Conservation (phyloP, 2,797 vertebrate genomes). For the Trachurus trachurus region DNA sequence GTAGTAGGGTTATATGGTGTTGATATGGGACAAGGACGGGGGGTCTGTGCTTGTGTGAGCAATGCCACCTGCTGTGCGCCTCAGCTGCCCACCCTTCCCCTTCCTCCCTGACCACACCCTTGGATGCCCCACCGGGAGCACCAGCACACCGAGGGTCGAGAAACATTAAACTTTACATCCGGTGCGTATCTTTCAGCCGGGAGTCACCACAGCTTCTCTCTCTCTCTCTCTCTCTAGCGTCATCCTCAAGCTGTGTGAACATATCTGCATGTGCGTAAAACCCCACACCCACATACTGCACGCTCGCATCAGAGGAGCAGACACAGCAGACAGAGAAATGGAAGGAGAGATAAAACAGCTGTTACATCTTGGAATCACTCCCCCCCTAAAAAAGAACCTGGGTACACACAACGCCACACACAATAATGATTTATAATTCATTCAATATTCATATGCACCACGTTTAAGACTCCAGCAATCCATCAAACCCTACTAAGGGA, state of each 20-base stretch:
- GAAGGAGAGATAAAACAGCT: constrained; percentile 67
- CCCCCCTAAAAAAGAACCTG: constrained; percentile 54
- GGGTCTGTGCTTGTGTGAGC: constrained; percentile 65
- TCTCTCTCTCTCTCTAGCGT: constrained; percentile 18
- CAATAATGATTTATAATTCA: constrained; percentile 62
- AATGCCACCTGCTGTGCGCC: constrained; percentile 77
- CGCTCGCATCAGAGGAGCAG: constrained; percentile 19
- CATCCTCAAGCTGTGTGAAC: constrained; percentile 21
- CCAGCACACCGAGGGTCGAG: constrained; percentile 41
- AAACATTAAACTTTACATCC: constrained; percentile 60
- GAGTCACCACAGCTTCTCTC: constrained; percentile 27
- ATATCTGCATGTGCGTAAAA: constrained; percentile 25
- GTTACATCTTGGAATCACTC: constrained; percentile 64
- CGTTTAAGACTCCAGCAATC: constrained; percentile 53
- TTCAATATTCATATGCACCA: constrained; percentile 59
- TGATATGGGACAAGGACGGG: constrained; percentile 70
- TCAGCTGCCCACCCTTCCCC: constrained; percentile 73
- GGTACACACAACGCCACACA: constrained; percentile 45
- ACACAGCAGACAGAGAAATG: constrained; percentile 39
- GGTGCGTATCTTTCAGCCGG: constrained; percentile 33
- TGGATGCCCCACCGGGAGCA: constrained; percentile 35
- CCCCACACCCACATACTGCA: constrained; percentile 14
- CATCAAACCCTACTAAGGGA: constrained; percentile 51
- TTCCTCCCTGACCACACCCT: constrained; percentile 63
- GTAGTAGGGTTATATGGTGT: constrained; percentile 59